Conservation (phyloP, 1,140 invertebrate genomes). For the Drosophila orena region DNA sequence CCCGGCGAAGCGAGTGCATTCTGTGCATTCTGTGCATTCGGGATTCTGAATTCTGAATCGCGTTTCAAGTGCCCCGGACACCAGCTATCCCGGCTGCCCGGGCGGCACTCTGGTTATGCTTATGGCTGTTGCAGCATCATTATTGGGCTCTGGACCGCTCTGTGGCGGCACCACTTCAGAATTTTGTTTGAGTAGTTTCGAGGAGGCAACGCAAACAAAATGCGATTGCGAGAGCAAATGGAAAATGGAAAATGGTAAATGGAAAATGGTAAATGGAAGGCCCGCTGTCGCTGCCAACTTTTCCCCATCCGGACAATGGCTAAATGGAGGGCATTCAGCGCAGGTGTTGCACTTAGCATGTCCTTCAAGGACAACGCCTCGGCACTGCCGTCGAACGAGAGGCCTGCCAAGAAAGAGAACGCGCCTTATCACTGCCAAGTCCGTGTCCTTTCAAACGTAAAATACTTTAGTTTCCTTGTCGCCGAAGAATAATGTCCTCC, state of each 20-base stretch:
- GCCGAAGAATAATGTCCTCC: background rate
- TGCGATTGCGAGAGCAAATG: constrained; percentile 61
- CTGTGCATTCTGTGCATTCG: constrained; percentile 14
- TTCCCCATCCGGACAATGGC: constrained; percentile 52
- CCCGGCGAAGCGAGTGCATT: constrained; percentile 44
- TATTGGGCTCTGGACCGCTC: constrained; percentile 49
- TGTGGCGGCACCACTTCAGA: constrained; percentile 47
- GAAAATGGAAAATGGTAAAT: constrained; percentile 56
- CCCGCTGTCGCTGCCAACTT: constrained; percentile 37
- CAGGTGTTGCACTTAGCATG: constrained; percentile 71
- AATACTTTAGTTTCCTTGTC: background rate
- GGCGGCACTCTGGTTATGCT: background rate
- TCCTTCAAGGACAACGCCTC: constrained; percentile 55
- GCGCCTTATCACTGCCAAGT: constrained; percentile 37
- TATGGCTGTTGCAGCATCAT: constrained; percentile 43
- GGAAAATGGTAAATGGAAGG: constrained; percentile 43
- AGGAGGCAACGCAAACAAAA: constrained; percentile 49
- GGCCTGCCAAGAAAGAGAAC: constrained; percentile 6
- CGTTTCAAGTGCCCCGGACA: constrained; percentile 38
- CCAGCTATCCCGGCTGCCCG: constrained; percentile 12
- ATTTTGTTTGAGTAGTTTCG: constrained; percentile 66
- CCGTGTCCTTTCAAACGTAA: background rate
- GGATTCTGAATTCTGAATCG: constrained; percentile 41
- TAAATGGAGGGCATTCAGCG: constrained; percentile 63
- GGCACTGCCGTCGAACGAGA: constrained; percentile 4